Conservation (phyloP, 2,797 vertebrate species). For the Momotus momota region DNA sequence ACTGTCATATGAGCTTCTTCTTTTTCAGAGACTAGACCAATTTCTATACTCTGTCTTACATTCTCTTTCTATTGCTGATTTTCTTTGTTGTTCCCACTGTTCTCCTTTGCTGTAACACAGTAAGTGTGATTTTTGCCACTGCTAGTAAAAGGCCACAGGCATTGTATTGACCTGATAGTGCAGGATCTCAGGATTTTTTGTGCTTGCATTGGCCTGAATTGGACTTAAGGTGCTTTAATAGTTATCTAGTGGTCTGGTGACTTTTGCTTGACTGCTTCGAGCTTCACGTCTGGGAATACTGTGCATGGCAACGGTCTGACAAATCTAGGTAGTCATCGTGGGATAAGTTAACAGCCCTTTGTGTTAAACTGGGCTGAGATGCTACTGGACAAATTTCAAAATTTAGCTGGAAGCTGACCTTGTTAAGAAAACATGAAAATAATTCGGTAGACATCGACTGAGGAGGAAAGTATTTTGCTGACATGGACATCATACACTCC, state of each 20-base stretch:
- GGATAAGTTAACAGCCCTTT: neutral
- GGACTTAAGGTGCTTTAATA: neutral
- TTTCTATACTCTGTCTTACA: neutral
- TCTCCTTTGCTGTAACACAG: neutral
- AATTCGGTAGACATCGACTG: neutral
- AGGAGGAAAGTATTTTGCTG: neutral
- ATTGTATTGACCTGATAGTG: neutral
- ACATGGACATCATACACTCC: neutral
- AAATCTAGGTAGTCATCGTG: fast-evolving
- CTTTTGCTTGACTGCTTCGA: neutral
- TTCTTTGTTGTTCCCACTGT: neutral
- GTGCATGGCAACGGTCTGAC: neutral
- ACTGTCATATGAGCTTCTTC: neutral
- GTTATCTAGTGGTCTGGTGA: neutral
- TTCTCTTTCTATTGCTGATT: neutral
- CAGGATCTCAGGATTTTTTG: neutral
- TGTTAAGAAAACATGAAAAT: neutral
- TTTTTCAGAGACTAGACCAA: neutral
- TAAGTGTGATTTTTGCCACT: neutral
- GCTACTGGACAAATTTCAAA: neutral
- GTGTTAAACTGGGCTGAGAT: neutral
- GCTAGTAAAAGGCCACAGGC: neutral
- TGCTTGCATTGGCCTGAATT: neutral
- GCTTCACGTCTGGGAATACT: neutral
- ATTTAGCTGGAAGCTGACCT: neutral